Evolutionary conservation across 2,113 vertebrate genomes (phyloP), one percentile per base, ranked within the genome.

Genomic region (Melanerpes aurifrons): DNA sequence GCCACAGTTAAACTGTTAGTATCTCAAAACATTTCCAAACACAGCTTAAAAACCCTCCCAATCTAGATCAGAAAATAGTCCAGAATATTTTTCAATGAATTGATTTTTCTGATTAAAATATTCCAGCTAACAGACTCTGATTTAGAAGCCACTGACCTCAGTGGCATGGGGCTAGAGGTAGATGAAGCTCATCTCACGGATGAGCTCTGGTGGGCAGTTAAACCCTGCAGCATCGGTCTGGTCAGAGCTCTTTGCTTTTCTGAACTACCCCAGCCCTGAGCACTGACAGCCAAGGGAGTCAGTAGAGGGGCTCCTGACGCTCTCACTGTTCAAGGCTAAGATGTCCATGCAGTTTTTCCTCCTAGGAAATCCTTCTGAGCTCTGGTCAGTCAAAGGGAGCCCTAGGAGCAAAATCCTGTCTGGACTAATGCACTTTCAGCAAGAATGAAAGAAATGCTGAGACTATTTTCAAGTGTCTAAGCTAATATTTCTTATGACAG

Each of bases 61-160:
- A 82, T 53, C 15, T 0, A 79, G 26, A 57, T 13, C 25, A 90
- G 45, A 89, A 95, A 95, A 93, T 58, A 88, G 90, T 92, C 80
- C 88, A 92, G 70, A 84, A 88, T 66, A 81, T 78, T 75, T 21
- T 93, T 84, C 58, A 18, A 82, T 53, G 50, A 69, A 78, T 54
- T 4, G 1, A 8, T 58, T 90, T 88, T 88, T 75, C 63, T 67
- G 3, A 1, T 72, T 89, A 54, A 48, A 69, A 40, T 32, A 53
- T 31, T 66, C 35, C 74, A 50, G 35, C 66, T 71, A 66, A 48
- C 74, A 61, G 64, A 54, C 21, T 67, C 29, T 1, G 1, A 45
- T 68, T 81, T 45, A 78, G 58, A 83, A n/a, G 75, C 45, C 1
- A 3, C 37, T 84, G 37, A 62, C 56, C 6, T 50, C 70, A 74